These are phyloP conservation scores for Zelostemma sp. DNA, from an alignment of 1,140 invertebrate genomes.

Conservation along the genomic window DNA sequence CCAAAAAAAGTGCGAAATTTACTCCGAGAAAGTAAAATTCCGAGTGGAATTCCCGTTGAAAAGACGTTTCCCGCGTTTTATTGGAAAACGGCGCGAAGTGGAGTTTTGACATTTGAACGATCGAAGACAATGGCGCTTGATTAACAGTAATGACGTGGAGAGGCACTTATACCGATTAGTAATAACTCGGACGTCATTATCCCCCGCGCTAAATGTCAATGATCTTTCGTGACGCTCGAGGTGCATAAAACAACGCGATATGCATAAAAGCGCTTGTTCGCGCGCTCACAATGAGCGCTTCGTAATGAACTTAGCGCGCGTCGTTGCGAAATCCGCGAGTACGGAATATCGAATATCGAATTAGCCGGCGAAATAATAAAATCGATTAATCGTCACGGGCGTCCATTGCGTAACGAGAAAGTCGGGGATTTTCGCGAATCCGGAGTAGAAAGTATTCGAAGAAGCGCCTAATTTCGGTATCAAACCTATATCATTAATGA, in stretches of 20 bases:
- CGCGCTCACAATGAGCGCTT: constrained; percentile 47
- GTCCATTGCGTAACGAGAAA: constrained; percentile 24
- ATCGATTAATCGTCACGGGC: too few relatives aligned
- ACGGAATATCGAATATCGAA: constrained; percentile 31
- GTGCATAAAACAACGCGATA: constrained; percentile 11
- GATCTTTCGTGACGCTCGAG: constrained; percentile 42
- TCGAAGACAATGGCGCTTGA: neutral
- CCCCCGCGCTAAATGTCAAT: constrained; percentile 59
- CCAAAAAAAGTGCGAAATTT: too few relatives aligned
- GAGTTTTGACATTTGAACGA: neutral
- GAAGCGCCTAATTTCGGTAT: neutral
- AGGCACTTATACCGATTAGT: constrained; percentile 28
- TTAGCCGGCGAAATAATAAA: constrained; percentile 17
- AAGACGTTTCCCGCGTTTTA: too few relatives aligned
- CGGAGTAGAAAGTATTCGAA: constrained; percentile 43
- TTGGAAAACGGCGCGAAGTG: neutral
- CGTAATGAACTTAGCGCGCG: constrained; percentile 47
- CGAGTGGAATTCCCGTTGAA: too few relatives aligned
- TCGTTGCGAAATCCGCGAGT: constrained; percentile 47
- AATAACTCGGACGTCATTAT: constrained; percentile 56
- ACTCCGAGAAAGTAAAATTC: too few relatives aligned
- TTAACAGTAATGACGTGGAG: constrained; percentile 5
- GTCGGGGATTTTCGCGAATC: constrained; percentile 28
- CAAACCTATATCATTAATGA: too few relatives aligned
- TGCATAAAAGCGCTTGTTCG: constrained; percentile 22